These are phyloP conservation scores for Drosophila cardini DNA, from an alignment of 1,140 invertebrate species.

Conservation along the genomic window DNA sequence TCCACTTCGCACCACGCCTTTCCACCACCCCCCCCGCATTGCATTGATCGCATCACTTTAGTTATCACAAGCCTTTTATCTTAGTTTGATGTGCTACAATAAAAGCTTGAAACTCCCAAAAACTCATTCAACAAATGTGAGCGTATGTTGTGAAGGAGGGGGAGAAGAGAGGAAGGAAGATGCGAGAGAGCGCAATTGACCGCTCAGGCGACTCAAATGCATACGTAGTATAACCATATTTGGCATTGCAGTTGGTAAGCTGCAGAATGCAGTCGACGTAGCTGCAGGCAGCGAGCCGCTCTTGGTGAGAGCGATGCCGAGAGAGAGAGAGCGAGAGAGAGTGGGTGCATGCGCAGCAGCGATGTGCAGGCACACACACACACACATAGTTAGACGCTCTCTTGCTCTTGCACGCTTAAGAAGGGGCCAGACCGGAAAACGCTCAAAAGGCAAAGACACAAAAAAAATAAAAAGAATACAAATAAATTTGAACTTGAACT, in stretches of 20 bases:
- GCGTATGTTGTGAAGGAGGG: background rate
- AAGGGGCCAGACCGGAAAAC: constrained; percentile 56
- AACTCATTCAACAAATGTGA: constrained; percentile 7
- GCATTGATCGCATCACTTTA: constrained; percentile 29
- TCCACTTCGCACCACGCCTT: background rate
- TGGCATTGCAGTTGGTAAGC: constrained; percentile 74
- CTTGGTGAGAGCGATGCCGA: constrained; percentile 11
- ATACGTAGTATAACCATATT: constrained; percentile 71
- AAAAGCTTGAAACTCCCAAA: constrained; percentile 7
- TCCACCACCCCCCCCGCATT: too few species aligned
- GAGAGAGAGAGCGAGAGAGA: background rate
- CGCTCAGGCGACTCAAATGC: constrained; percentile 47
- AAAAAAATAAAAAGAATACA: constrained; percentile 58
- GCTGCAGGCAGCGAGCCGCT: constrained; percentile 23
- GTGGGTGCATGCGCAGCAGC: constrained; percentile 61
- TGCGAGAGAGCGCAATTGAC: constrained; percentile 27
- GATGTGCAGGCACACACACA: constrained; percentile 7
- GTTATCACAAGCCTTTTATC: constrained; percentile 29
- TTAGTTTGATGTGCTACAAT: constrained; percentile 1
- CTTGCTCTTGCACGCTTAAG: background rate
- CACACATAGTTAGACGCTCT: background rate
- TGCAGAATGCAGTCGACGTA: constrained; percentile 63
- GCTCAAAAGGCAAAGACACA: constrained; percentile 18
- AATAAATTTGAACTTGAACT: constrained; percentile 81
- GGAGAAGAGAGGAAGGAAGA: background rate